phyloP scores from a whole-genome alignment of 2,888 invertebrate genomes.

The Dasysyrphus tricinctus region DNA sequence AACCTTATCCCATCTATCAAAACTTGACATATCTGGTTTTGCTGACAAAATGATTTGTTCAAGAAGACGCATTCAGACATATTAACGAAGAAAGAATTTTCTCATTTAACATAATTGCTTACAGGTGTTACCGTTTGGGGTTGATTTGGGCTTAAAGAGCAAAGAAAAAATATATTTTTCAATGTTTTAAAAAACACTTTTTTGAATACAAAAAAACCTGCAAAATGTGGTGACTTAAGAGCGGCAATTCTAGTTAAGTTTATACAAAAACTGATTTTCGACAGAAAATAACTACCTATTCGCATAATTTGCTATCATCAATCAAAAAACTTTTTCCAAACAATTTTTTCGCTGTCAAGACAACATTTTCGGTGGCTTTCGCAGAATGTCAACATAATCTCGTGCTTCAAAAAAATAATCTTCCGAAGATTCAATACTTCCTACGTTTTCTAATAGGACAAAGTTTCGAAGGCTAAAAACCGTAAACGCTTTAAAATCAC shows the following conservation, averaged over 20 bases:
- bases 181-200: no score
- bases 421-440: neutral
- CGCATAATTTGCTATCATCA: conserved; percentile 14
- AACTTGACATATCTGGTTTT: no score
- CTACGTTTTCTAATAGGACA: conserved; percentile 18
- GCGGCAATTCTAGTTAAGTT: neutral
- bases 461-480: conserved; percentile 33
- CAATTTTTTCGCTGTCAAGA: neutral
- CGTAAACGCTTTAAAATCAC: conserved; percentile 34
- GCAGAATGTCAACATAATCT: neutral
- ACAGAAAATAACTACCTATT: neutral
- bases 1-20: no score
- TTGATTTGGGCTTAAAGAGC: no score
- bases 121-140: no score
- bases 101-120: no score
- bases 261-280: neutral
- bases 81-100: no score
- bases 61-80: no score
- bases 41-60: no score
- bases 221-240: no score
- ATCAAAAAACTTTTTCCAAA: conserved; percentile 8
- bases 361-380: neutral
- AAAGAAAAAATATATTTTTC: no score
- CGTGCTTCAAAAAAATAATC: neutral
- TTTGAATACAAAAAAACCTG: no score